Conservation (phyloP, 2,888 invertebrate genomes). For the Drosophila nr. medialis region DNA sequence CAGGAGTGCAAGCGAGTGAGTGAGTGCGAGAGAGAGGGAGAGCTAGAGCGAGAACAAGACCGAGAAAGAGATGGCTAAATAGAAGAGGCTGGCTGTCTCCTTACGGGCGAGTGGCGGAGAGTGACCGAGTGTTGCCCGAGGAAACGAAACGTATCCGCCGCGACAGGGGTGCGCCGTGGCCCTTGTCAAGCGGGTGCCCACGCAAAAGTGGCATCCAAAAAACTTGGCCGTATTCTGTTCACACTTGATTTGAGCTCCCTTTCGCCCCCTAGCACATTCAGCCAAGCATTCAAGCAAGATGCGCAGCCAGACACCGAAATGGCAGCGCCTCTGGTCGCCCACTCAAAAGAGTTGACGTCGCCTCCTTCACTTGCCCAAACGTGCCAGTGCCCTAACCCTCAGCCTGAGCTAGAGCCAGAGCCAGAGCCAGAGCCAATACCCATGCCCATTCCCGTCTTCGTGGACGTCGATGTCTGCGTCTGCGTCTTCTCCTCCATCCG, state of each 20-base stretch:
- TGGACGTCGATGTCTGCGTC: not conserved
- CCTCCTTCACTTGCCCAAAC: constrained; percentile 67
- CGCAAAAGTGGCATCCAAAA: constrained; percentile 64
- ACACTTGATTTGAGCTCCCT: constrained; percentile 62
- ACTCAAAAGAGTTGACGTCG: constrained; percentile 69
- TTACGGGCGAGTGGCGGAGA: constrained; percentile 11
- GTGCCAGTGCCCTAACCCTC: constrained; percentile 5
- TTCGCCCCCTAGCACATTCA: constrained; percentile 19
- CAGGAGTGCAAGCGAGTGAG: constrained; percentile 17
- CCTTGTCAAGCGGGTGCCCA: constrained; percentile 19
- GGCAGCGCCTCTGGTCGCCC: constrained; percentile 76
- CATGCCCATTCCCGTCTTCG: not conserved
- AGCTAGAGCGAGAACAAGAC: not conserved
- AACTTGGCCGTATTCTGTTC: constrained; percentile 74
- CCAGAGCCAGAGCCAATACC: not conserved
- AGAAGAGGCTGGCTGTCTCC: constrained; percentile 18
- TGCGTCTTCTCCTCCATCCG: not conserved
- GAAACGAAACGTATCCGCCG: constrained; percentile 30
- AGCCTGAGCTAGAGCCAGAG: constrained; percentile 1
- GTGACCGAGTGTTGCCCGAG: constrained; percentile 46
- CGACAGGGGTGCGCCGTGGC: constrained; percentile 3
- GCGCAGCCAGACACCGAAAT: constrained; percentile 72
- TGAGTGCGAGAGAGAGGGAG: not conserved
- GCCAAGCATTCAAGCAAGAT: constrained; percentile 37
- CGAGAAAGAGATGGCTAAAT: constrained; percentile 5